Evolutionary conservation across 2,888 invertebrate species (phyloP).

Genomic region (Helobdella robusta): DNA sequence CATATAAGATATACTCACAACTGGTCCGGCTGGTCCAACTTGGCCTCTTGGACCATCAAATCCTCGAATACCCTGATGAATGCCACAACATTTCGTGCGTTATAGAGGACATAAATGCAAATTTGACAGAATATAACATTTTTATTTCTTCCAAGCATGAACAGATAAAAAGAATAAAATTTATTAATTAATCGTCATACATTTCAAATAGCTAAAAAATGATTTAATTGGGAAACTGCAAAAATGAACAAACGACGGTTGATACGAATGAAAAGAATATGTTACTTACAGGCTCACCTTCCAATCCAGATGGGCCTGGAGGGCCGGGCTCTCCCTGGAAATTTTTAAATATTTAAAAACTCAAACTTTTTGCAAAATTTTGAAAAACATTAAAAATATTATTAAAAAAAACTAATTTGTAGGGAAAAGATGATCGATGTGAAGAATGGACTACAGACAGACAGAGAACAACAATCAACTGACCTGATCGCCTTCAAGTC

Average conservation of each 20-base stretch:
- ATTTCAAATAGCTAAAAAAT: not conserved
- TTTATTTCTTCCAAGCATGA: no score
- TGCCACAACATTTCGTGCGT: not conserved
- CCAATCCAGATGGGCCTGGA: conserved; percentile 55
- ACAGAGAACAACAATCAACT: no score
- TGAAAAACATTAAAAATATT: not conserved
- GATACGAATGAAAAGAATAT: conserved; percentile 18
- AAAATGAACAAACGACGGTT: no score
- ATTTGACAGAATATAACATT: no score
- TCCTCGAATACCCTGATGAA: conserved; percentile 70
- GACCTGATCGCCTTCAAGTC: conserved; percentile 30
- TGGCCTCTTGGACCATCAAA: conserved; percentile 70
- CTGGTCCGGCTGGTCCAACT: conserved; percentile 66
- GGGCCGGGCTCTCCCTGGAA: conserved; percentile 66
- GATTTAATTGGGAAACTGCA: no score
- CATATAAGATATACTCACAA: conserved; percentile 53
- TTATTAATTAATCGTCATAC: no score
- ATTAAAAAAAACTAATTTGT: not conserved
- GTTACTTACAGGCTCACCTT: conserved; percentile 31
- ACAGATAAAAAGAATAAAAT: no score
- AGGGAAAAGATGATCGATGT: not conserved
- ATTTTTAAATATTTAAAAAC: conserved; percentile 8
- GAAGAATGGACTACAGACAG: not conserved
- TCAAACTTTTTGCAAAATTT: not conserved
- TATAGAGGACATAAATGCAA: no score